phyloP scores from a whole-genome alignment of 2,113 vertebrate species.

The Circaetus gallicus region DNA sequence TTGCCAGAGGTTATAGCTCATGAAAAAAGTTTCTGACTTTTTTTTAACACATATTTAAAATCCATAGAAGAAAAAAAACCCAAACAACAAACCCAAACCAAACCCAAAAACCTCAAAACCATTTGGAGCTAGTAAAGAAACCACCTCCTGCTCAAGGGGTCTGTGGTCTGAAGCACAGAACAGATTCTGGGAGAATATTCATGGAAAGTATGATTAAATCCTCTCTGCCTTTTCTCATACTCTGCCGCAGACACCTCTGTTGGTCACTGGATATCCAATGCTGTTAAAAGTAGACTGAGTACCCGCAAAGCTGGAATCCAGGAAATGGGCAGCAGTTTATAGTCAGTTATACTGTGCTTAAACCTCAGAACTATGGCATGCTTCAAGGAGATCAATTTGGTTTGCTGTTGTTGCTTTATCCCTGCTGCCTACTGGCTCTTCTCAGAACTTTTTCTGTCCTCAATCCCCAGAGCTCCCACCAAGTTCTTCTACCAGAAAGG shows the following conservation, averaged over 20 bases:
- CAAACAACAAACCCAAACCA: background rate
- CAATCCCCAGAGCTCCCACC: background rate
- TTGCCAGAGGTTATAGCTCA: background rate
- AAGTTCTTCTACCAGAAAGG: background rate
- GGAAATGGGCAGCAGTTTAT: background rate
- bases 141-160: background rate
- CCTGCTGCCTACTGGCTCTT: background rate
- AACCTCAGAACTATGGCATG: background rate
- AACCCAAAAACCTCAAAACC: background rate
- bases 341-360: background rate
- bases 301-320: background rate
- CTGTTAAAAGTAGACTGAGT: background rate
- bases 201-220: background rate
- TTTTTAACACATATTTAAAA: background rate
- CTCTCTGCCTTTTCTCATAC: background rate
- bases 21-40: background rate
- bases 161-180: background rate
- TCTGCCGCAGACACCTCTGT: background rate
- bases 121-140: background rate
- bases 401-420: background rate
- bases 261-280: background rate
- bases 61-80: background rate
- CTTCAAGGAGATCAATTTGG: background rate
- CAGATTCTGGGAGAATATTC: background rate
- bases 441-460: background rate